Conservation (phyloP, 2,113 vertebrate species). For the Cinclus mexicanus region DNA sequence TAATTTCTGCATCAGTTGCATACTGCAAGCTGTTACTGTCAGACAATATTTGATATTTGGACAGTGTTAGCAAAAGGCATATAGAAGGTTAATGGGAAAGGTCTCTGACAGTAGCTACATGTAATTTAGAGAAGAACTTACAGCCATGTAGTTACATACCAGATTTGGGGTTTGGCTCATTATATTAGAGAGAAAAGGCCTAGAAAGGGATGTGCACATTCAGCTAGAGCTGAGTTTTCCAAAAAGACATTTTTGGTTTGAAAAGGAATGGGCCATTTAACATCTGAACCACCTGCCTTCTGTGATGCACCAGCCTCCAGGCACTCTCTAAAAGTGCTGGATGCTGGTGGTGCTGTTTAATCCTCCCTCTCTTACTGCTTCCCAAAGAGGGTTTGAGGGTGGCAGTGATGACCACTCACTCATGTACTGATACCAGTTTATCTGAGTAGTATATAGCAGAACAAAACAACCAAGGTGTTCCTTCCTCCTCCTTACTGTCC, state of each 20-base stretch:
- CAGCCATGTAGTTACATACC: neutral
- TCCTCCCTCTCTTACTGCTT: neutral
- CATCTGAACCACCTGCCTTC: neutral
- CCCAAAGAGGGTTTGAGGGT: neutral
- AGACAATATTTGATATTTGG: neutral
- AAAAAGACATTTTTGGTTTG: neutral
- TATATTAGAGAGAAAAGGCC: neutral
- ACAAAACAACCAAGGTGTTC: neutral
- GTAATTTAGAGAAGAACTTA: neutral
- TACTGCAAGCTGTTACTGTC: neutral
- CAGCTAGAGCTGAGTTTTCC: neutral
- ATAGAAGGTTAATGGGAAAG: neutral
- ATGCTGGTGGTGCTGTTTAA: neutral
- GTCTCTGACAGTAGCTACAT: neutral
- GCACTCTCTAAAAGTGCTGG: neutral
- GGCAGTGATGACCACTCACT: neutral
- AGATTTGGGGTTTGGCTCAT: neutral
- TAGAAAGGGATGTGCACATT: neutral
- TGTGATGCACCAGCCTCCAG: neutral
- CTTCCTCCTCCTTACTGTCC: neutral
- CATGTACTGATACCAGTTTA: neutral
- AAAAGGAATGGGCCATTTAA: neutral
- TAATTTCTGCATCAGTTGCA: neutral
- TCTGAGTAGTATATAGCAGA: neutral
- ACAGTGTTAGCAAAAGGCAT: neutral